A percentile compares a stretch with the other conserved stretches of the same genome.
phyloP scores from a whole-genome alignment of 1,140 invertebrate species.

The Eciton burchellii region DNA sequence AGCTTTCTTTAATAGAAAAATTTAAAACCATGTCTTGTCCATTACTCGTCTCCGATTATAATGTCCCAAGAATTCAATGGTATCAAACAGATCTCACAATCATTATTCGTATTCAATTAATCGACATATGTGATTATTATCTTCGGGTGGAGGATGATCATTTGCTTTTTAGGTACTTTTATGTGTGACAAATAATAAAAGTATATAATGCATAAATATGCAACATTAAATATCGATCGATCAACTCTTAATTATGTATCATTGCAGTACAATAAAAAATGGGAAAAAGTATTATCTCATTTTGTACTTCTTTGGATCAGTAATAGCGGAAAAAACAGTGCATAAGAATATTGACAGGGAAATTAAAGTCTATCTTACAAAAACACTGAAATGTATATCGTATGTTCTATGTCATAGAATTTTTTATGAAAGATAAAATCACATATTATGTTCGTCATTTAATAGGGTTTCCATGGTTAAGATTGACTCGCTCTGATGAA shows the following conservation, averaged over 20 bases:
- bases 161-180: conserved; percentile 79
- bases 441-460: neutral
- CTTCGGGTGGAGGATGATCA: conserved; percentile 74
- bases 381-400: conserved; percentile 79
- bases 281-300: conserved; percentile 74
- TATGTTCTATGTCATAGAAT: neutral
- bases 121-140: conserved; percentile 78
- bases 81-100: conserved; percentile 79
- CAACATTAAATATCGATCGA: neutral
- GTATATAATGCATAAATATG: neutral
- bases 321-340: conserved; percentile 77
- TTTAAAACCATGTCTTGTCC: conserved; percentile 54
- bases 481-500: conserved; percentile 71
- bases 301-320: conserved; percentile 80
- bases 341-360: conserved; percentile 79
- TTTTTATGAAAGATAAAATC: neutral
- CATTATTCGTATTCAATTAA: conserved; percentile 77
- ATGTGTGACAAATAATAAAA: neutral
- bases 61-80: conserved; percentile 78
- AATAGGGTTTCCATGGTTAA: conserved; percentile 78
- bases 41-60: conserved; percentile 61
- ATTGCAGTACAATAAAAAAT: conserved; percentile 76
- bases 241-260: conserved; percentile 28
- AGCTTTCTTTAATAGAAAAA: neutral
- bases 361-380: conserved; percentile 79